Percentiles rank a stretch among this genome's conserved stretches.
phyloP scores from a whole-genome alignment of 2,113 vertebrate genomes.

The Dicerorhinus sumatrensis region DNA sequence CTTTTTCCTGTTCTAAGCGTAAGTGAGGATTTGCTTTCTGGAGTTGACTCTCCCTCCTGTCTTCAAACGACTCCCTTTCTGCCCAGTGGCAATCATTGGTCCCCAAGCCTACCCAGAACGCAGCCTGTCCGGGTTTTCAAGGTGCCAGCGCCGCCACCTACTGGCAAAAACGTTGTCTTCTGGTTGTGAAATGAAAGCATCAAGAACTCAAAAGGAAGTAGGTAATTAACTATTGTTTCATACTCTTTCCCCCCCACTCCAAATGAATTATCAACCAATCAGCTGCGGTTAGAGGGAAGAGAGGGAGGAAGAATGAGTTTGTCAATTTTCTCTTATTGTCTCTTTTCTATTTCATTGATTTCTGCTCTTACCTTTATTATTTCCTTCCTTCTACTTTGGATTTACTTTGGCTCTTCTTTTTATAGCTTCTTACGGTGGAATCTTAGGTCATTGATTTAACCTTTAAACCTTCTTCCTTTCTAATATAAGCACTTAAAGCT shows the following conservation, averaged over 20 bases:
- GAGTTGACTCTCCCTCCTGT: neutral
- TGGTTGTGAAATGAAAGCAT: neutral
- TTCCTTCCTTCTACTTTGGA: neutral
- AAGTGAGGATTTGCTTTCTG: neutral
- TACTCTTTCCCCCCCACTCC: neutral
- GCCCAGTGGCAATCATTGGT: fast-evolving
- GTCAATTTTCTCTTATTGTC: neutral
- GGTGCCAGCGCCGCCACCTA: constrained; percentile 31
- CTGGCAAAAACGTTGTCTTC: neutral
- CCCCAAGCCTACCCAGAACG: fast-evolving
- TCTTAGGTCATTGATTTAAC: neutral
- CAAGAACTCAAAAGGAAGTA: neutral
- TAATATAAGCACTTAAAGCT: constrained; percentile 3
- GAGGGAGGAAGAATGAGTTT: neutral
- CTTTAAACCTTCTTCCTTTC: neutral
- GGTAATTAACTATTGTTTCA: neutral
- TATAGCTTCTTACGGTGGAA: neutral
- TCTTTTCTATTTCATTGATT: neutral
- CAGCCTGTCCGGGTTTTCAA: neutral
- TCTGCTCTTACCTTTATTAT: neutral
- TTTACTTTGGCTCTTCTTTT: constrained; percentile 4
- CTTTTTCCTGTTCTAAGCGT: neutral
- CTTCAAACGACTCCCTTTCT: neutral
- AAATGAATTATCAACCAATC: neutral
- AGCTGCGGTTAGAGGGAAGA: neutral